A percentile compares a stretch with the other conserved stretches of the same genome.
Conservation (phyloP, 2,113 vertebrate species). For the Muntiacus reevesi region DNA sequence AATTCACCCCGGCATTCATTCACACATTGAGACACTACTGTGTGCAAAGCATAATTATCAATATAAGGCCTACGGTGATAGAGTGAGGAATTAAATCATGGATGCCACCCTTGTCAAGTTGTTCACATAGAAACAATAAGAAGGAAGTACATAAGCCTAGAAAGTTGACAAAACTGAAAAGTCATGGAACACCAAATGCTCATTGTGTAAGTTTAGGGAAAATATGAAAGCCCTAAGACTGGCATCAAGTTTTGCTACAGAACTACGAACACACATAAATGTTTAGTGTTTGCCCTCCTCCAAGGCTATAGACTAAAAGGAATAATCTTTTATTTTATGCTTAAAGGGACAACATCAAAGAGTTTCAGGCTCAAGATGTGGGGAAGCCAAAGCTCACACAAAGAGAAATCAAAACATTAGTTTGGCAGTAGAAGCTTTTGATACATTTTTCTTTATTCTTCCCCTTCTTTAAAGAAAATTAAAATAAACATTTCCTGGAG, state of each 20-base stretch:
- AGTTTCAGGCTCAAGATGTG: conserved; percentile 7
- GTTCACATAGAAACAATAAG: neutral
- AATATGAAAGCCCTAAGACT: neutral
- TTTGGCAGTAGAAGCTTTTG: conserved; percentile 35
- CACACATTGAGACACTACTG: neutral
- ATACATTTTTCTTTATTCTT: conserved; percentile 25
- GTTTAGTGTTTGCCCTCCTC: conserved; percentile 20
- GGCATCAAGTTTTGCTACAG: conserved; percentile 11
- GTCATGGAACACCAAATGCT: neutral
- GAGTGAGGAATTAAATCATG: neutral
- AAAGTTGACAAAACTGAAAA: neutral
- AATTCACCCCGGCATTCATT: neutral
- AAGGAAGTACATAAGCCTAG: neutral
- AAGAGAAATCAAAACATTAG: conserved; percentile 54
- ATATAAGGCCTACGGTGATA: neutral
- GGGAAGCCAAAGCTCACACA: conserved; percentile 24
- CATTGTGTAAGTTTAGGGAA: neutral
- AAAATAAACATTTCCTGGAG: conserved; percentile 57
- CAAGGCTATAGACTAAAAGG: conserved; percentile 38
- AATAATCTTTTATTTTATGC: conserved; percentile 60
- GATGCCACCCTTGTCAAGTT: neutral
- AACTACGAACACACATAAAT: conserved; percentile 34
- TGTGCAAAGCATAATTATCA: neutral
- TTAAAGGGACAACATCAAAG: conserved; percentile 60
- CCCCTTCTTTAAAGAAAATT: conserved; percentile 46